Conservation (phyloP, 2,888 invertebrate species). For the Cenopis cana region DNA sequence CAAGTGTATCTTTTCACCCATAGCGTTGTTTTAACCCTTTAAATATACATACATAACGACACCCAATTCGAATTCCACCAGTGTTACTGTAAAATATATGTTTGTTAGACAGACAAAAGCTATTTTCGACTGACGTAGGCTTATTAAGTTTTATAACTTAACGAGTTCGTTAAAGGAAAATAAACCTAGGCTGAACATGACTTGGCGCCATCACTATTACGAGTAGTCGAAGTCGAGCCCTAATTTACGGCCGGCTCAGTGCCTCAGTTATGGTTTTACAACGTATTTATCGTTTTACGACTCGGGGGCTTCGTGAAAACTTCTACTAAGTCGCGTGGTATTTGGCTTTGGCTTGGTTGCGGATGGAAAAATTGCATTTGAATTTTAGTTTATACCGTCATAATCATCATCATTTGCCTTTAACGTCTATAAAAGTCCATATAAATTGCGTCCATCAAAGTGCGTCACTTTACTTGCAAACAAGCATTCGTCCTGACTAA, state of each 20-base stretch:
- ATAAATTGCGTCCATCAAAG: too few relatives aligned
- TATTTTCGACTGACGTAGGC: not conserved
- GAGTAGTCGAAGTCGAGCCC: constrained; percentile 72
- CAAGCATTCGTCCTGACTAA: too few relatives aligned
- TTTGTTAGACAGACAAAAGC: too few relatives aligned
- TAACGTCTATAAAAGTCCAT: too few relatives aligned
- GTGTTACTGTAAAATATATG: too few relatives aligned
- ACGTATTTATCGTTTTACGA: constrained; percentile 82
- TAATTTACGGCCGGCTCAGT: constrained; percentile 75
- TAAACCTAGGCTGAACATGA: constrained; percentile 21
- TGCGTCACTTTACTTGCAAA: too few relatives aligned
- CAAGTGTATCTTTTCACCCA: too few relatives aligned
- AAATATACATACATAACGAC: too few relatives aligned
- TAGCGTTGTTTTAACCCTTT: too few relatives aligned
- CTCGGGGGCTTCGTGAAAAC: constrained; percentile 48
- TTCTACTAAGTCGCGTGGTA: constrained; percentile 21
- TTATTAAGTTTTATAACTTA: not conserved
- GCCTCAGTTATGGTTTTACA: constrained; percentile 81
- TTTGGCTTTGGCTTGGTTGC: constrained; percentile 10
- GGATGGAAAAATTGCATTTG: not conserved
- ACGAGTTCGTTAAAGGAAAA: not conserved
- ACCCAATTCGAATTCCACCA: too few relatives aligned
- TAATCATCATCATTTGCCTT: too few relatives aligned
- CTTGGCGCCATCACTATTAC: constrained; percentile 53
- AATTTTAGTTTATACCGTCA: too few relatives aligned